A percentile compares a stretch with the other conserved stretches of the same genome.
Evolutionary conservation across 2,888 invertebrate genomes (phyloP).

Genomic region (Ashinkailepas kermadecensis): DNA sequence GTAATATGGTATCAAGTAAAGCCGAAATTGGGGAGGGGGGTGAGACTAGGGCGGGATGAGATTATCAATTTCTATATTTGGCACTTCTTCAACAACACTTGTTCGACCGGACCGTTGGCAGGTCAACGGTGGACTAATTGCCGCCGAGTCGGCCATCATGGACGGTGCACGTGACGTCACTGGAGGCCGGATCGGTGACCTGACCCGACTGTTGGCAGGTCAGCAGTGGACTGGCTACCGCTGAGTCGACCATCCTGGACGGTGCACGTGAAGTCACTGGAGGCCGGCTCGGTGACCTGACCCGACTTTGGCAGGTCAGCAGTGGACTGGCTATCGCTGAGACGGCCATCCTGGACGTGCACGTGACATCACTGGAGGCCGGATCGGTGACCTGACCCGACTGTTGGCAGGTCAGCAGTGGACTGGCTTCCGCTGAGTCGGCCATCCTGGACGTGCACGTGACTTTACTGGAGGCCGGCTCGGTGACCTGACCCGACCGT

Average conservation of each 20-base stretch:
- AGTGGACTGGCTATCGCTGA: not conserved
- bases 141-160: not conserved
- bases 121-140: not conserved
- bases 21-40: too few relatives aligned
- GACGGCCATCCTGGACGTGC: not conserved
- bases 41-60: too few relatives aligned
- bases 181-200: conserved; percentile 3
- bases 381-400: too few relatives aligned
- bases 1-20: too few relatives aligned
- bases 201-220: too few relatives aligned
- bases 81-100: too few relatives aligned
- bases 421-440: not conserved
- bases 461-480: conserved; percentile 1
- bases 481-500: too few relatives aligned
- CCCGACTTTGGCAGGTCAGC: too few relatives aligned
- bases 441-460: conserved; percentile 5
- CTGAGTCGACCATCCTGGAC: not conserved
- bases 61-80: too few relatives aligned
- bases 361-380: conserved; percentile 6
- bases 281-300: conserved; percentile 8
- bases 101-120: too few relatives aligned
- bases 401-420: too few relatives aligned
- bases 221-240: not conserved
- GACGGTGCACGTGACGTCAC: conserved; percentile 5
- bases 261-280: conserved; percentile 1